Evolutionary conservation across 2,113 vertebrate species (phyloP).

Genomic region (Chiloscyllium plagiosum): DNA sequence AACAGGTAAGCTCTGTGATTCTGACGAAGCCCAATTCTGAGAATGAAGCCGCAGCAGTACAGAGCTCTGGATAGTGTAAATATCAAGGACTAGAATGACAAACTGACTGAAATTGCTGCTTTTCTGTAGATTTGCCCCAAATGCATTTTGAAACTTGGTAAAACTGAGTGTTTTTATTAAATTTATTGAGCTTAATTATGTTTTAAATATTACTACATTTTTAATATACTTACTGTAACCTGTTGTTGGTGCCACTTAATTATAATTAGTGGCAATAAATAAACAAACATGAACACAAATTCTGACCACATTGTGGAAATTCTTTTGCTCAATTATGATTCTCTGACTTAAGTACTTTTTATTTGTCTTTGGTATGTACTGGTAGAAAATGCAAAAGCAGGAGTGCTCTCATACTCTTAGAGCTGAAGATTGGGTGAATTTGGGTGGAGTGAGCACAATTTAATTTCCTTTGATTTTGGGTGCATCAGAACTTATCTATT

Average conservation of each 20-base stretch:
- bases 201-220: background rate
- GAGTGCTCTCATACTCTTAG: background rate
- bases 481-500: no score
- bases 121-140: no score
- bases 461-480: background rate
- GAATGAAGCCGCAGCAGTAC: no score
- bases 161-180: background rate
- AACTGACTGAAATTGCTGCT: no score
- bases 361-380: background rate
- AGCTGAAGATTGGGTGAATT: background rate
- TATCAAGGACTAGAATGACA: no score
- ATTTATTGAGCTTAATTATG: background rate
- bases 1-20: no score
- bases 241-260: background rate
- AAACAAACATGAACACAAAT: background rate
- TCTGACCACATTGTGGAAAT: background rate
- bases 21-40: no score
- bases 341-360: background rate
- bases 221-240: background rate
- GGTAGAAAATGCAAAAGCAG: background rate
- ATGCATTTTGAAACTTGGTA: no score
- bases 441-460: background rate
- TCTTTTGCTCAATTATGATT: background rate
- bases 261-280: background rate
- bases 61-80: no score